A percentile compares a stretch with the other conserved stretches of the same genome.
These are phyloP conservation scores for Papilio gigon DNA, from an alignment of 2,888 invertebrate species.

Conservation along the genomic window DNA sequence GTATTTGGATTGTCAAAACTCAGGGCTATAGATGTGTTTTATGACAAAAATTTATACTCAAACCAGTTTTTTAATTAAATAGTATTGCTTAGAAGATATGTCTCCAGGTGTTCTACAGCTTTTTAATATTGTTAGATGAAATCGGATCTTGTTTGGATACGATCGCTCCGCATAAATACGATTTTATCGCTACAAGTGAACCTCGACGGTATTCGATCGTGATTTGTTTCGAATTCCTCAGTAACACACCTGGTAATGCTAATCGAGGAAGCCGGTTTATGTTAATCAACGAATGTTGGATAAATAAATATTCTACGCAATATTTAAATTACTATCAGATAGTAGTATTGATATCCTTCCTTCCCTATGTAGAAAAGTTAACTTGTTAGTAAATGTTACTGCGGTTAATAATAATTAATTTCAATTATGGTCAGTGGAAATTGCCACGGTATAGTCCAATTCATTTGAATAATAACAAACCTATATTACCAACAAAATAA, in stretches of 20 bases:
- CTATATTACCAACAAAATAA: too few species aligned
- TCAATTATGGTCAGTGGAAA: too few species aligned
- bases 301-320: slow-evolving; percentile 10
- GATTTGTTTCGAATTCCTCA: slow-evolving; percentile 21
- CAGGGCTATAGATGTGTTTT: too few species aligned
- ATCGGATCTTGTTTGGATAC: slow-evolving; percentile 2
- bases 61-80: background rate
- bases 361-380: background rate
- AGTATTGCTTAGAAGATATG: background rate
- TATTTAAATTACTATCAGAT: background rate
- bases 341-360: background rate
- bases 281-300: slow-evolving; percentile 9
- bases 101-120: background rate
- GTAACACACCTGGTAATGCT: slow-evolving; percentile 22
- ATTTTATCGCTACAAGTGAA: slow-evolving; percentile 28
- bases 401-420: too few species aligned
- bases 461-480: too few species aligned
- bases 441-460: too few species aligned
- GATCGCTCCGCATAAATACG: slow-evolving; percentile 21
- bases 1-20: too few species aligned
- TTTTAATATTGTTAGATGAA: slow-evolving; percentile 7
- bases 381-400: too few species aligned
- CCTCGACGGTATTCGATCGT: slow-evolving; percentile 9
- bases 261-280: slow-evolving; percentile 16
- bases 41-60: background rate